A percentile compares a stretch with the other conserved stretches of the same genome.
phyloP scores from a whole-genome alignment of 2,888 invertebrate species.

The Aporophyla lueneburgensis region DNA sequence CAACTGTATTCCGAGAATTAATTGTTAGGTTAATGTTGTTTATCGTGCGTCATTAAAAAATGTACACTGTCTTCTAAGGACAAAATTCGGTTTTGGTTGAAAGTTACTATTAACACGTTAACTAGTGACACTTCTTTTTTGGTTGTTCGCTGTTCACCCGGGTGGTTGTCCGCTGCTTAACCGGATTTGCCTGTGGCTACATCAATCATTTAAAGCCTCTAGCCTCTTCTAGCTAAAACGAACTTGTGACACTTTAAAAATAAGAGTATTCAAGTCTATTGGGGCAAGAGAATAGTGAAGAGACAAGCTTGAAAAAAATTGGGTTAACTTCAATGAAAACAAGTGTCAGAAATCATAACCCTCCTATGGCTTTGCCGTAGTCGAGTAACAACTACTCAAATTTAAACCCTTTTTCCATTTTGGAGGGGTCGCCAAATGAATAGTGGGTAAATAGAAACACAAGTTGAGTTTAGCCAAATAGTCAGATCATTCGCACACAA shows the following conservation, averaged over 20 bases:
- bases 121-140: neutral
- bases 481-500: conserved; percentile 13
- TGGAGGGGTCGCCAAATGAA: too few relatives aligned
- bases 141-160: too few relatives aligned
- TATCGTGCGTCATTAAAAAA: conserved; percentile 17
- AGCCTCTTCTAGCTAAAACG: too few relatives aligned
- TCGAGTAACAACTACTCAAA: neutral
- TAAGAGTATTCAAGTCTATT: neutral
- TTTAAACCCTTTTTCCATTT: neutral
- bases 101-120: neutral
- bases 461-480: neutral
- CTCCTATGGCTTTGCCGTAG: neutral
- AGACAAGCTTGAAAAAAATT: neutral
- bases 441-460: too few relatives aligned
- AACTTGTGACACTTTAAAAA: neutral
- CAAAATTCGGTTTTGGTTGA: neutral
- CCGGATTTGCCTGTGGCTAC: too few relatives aligned
- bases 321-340: neutral
- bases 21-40: conserved; percentile 30
- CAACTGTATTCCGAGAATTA: conserved; percentile 53
- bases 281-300: neutral
- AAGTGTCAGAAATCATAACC: neutral
- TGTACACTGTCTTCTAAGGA: neutral
- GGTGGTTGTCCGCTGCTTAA: too few relatives aligned
- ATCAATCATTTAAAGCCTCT: too few relatives aligned